A percentile compares a stretch with the other conserved stretches of the same genome.
These are phyloP conservation scores for Sesia apiformis DNA, from an alignment of 2,888 invertebrate species.

Conservation along the genomic window DNA sequence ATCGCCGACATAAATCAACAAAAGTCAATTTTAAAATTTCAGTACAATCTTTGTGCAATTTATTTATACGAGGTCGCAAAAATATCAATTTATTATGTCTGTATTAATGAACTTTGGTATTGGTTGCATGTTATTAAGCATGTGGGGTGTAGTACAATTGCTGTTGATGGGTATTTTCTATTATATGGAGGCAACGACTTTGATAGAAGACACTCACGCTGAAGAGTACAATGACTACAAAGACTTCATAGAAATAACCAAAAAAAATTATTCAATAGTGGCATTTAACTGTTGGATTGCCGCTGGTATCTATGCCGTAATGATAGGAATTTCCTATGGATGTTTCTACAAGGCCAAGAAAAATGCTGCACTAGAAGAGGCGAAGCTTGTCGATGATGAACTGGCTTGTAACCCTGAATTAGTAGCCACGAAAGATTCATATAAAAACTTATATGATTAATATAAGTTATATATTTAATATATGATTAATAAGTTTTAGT, in stretches of 20 bases:
- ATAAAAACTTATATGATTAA: too few species aligned
- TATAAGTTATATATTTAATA: too few species aligned
- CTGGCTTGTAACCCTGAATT: conserved; percentile 15
- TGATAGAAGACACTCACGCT: not conserved
- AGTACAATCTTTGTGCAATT: too few species aligned
- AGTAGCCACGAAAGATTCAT: not conserved
- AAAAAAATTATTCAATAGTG: not conserved
- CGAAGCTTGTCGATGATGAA: not conserved
- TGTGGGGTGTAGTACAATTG: not conserved
- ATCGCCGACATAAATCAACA: too few species aligned
- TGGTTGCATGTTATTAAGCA: not conserved
- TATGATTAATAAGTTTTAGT: too few species aligned
- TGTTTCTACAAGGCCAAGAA: not conserved
- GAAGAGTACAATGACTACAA: not conserved
- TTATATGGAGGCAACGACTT: not conserved
- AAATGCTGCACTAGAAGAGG: not conserved
- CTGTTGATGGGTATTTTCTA: not conserved
- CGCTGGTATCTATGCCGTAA: not conserved
- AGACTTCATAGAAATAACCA: not conserved
- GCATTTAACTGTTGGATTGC: not conserved
- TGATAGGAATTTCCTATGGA: not conserved
- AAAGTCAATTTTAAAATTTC: too few species aligned
- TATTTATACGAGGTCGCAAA: too few species aligned
- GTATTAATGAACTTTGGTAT: not conserved
- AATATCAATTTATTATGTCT: not conserved